Evolutionary conservation across 2,113 vertebrate genomes (phyloP).

Genomic region (Leucosticte australis): DNA sequence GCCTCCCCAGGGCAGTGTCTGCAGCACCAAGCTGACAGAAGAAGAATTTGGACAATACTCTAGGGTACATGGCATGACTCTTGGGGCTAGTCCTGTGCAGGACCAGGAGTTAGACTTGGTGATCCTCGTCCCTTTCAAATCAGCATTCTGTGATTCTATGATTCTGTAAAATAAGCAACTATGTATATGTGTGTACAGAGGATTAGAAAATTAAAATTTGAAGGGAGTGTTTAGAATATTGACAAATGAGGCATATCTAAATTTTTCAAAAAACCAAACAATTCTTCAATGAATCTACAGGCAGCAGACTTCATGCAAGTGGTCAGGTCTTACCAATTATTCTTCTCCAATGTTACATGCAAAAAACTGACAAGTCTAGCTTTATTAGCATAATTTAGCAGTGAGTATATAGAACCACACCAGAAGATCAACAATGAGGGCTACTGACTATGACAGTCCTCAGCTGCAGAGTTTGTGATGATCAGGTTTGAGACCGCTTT

Average conservation of each 20-base stretch:
- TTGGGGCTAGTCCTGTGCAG: not conserved
- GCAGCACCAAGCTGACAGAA: not conserved
- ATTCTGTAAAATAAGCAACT: not conserved
- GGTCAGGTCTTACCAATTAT: not conserved
- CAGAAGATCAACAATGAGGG: not conserved
- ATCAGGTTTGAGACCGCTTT: not conserved
- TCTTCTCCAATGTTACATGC: not conserved
- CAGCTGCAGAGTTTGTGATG: not conserved
- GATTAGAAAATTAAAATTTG: not conserved
- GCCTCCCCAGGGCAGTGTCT: not conserved
- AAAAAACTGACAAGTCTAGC: not conserved
- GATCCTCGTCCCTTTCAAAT: not conserved
- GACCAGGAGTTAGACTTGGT: not conserved
- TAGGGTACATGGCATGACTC: not conserved
- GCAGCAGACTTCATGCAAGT: not conserved
- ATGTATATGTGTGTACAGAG: rapidly evolving
- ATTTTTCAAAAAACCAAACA: not conserved
- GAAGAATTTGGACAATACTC: not conserved
- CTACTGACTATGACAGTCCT: not conserved
- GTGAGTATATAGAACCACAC: not conserved
- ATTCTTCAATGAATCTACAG: not conserved
- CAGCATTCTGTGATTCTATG: not conserved
- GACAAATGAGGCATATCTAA: not conserved
- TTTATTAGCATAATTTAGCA: not conserved
- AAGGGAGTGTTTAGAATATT: not conserved